Evolutionary conservation across 2,113 vertebrate species (phyloP).

Genomic region (Gobio gobio): DNA sequence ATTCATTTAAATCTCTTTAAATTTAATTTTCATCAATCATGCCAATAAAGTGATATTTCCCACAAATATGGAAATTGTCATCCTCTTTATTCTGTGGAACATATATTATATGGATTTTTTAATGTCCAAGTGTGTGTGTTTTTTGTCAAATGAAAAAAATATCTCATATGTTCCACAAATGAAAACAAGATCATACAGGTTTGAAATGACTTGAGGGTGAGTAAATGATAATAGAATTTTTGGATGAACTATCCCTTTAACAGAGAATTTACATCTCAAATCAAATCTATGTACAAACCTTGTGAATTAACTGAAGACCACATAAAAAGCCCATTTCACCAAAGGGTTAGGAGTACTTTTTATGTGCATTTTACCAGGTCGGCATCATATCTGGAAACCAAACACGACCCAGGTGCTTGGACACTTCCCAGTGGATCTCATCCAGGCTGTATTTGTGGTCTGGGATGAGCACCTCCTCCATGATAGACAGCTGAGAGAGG

Average conservation of each 20-base stretch:
- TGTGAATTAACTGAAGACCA: background rate
- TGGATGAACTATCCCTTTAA: background rate
- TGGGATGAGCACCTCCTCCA: constrained; percentile 97
- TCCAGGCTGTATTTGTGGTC: constrained; percentile 94
- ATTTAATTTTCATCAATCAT: too few species aligned
- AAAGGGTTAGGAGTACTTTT: background rate
- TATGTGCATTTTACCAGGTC: constrained; percentile 83
- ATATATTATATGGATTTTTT: background rate
- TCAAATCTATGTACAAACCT: constrained; percentile 11
- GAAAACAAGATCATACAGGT: background rate
- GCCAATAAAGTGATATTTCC: background rate
- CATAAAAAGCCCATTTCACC: background rate
- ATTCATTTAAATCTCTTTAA: background rate
- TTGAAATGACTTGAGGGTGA: background rate
- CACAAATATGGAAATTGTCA: background rate
- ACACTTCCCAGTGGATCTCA: constrained; percentile 98
- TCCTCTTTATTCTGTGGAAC: background rate
- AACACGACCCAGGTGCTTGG: constrained; percentile 94
- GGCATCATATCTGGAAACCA: constrained; percentile 99
- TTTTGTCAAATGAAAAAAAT: too few species aligned
- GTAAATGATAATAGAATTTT: background rate
- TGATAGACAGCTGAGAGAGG: constrained; percentile 94
- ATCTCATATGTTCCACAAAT: background rate
- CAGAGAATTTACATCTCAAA: background rate
- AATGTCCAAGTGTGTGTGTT: too few species aligned